These are phyloP conservation scores for Cichlasoma orientale DNA, from an alignment of 2,797 vertebrate species.

Conservation along the genomic window DNA sequence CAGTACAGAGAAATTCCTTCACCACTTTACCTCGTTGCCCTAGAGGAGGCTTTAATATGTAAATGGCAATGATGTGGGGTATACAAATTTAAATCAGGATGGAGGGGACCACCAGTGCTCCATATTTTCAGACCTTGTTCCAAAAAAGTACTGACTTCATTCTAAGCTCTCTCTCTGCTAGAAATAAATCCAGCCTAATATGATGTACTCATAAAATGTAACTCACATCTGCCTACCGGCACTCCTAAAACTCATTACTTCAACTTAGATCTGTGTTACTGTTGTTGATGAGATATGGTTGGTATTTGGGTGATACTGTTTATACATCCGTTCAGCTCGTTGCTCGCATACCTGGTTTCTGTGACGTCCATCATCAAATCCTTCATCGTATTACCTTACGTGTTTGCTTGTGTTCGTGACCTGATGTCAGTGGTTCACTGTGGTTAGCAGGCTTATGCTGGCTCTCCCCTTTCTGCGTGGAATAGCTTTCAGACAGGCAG, in stretches of 20 bases:
- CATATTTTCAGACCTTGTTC: not conserved
- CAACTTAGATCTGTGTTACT: not conserved
- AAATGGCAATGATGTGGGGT: not conserved
- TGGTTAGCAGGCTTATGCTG: not conserved
- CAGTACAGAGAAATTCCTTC: not conserved
- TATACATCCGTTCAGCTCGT: too few relatives aligned
- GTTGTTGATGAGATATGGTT: not conserved
- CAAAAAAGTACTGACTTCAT: not conserved
- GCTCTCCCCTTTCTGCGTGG: not conserved
- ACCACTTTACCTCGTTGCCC: not conserved
- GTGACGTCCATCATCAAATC: not conserved
- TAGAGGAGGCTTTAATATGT: not conserved
- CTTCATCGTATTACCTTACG: conserved; percentile 23
- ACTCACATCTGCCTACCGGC: not conserved
- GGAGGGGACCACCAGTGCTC: too few relatives aligned
- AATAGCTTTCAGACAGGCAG: conserved; percentile 22
- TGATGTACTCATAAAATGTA: not conserved
- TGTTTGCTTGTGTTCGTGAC: conserved; percentile 10
- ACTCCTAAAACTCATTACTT: not conserved
- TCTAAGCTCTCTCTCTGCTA: not conserved
- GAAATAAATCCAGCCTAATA: not conserved
- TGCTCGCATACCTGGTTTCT: not conserved
- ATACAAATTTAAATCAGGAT: not conserved
- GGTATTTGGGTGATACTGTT: not conserved
- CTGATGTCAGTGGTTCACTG: conserved; percentile 7